Evolutionary conservation across 2,113 vertebrate genomes (phyloP).

Genomic region (Colossoma macropomum): DNA sequence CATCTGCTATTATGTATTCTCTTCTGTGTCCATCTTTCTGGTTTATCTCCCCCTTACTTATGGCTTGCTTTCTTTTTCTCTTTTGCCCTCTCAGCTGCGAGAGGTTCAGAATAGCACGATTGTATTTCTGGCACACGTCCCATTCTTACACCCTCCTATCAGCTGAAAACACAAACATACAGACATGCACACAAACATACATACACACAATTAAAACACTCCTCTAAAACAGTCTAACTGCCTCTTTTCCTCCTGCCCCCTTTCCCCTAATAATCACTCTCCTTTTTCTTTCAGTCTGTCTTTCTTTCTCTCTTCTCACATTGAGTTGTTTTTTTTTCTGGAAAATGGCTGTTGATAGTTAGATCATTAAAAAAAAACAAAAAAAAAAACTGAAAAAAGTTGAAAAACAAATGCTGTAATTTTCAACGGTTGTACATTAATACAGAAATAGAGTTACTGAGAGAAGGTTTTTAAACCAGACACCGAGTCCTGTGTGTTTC

Average conservation of each 20-base stretch:
- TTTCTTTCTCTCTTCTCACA: constrained; percentile 58
- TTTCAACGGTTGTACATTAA: constrained; percentile 87
- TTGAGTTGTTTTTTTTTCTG: constrained; percentile 61
- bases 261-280: constrained; percentile 40
- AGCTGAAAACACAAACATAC: constrained; percentile 42
- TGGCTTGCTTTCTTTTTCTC: constrained; percentile 35
- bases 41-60: neutral
- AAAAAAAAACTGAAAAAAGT: constrained; percentile 52
- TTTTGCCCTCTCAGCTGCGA: constrained; percentile 61
- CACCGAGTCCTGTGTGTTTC: constrained; percentile 69
- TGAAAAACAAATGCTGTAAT: constrained; percentile 76
- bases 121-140: constrained; percentile 51
- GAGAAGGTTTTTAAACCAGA: constrained; percentile 80
- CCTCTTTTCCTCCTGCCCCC: constrained; percentile 37
- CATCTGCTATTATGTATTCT: constrained; percentile 26
- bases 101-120: constrained; percentile 69
- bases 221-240: constrained; percentile 52
- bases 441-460: constrained; percentile 85
- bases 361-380: constrained; percentile 69
- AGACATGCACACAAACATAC: constrained; percentile 11
- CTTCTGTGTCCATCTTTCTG: neutral
- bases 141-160: constrained; percentile 53
- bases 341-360: constrained; percentile 78
- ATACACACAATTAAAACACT: constrained; percentile 54
- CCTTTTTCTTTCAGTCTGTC: constrained; percentile 38